Evolutionary conservation across 2,888 invertebrate species (phyloP).

Genomic region (Ormia ochracea): DNA sequence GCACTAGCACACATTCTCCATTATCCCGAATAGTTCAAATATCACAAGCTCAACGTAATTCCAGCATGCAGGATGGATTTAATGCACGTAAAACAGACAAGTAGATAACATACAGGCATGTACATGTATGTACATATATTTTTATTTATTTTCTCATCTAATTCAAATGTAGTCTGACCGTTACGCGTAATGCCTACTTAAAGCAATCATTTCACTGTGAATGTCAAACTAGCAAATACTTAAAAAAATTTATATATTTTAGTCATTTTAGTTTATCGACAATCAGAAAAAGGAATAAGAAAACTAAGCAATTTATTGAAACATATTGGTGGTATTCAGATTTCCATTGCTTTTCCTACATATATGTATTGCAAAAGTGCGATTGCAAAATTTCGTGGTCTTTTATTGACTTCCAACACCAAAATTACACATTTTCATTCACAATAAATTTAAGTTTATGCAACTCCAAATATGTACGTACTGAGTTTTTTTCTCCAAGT

Average conservation of each 20-base stretch:
- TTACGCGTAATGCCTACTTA: no score
- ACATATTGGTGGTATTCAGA: no score
- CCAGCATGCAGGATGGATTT: slow-evolving; percentile 71
- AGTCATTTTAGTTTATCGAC: not conserved
- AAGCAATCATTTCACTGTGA: not conserved
- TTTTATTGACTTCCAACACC: no score
- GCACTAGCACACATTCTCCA: slow-evolving; percentile 75
- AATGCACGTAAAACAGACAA: slow-evolving; percentile 38
- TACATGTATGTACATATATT: not conserved
- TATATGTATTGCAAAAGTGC: no score
- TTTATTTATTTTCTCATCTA: not conserved
- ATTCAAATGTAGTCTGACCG: not conserved
- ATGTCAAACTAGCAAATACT: not conserved
- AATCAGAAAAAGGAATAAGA: no score
- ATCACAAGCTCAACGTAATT: slow-evolving; percentile 75
- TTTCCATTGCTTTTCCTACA: no score
- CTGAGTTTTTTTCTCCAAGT: no score
- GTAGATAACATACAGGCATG: not conserved
- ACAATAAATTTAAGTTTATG: no score
- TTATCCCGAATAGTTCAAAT: slow-evolving; percentile 76
- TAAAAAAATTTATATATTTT: not conserved
- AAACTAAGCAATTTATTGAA: no score
- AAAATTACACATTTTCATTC: no score
- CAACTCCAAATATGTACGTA: no score
- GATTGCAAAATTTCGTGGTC: no score